phyloP scores from a whole-genome alignment of 2,113 vertebrate genomes.

The Choloepus hoffmanni region DNA sequence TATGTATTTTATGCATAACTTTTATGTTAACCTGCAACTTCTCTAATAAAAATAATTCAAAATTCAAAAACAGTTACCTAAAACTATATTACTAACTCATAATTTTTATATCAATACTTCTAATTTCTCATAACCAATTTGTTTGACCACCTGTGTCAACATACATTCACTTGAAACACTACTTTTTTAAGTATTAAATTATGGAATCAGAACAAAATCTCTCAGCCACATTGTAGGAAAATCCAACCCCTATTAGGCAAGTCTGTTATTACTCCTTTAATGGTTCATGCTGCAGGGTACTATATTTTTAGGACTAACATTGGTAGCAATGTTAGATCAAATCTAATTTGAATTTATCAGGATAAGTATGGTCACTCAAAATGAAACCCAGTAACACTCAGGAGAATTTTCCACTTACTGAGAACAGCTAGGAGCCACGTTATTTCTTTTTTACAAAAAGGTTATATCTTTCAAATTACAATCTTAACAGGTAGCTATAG shows the following conservation, averaged over 20 bases:
- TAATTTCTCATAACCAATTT: constrained; percentile 38
- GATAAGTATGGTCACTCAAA: neutral
- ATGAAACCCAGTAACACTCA: neutral
- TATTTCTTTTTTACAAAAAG: neutral
- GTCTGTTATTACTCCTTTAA: neutral
- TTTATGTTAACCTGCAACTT: no score
- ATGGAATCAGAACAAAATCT: neutral
- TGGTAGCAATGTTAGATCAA: neutral
- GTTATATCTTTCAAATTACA: no score
- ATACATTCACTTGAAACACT: constrained; percentile 32
- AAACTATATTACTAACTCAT: constrained; percentile 43
- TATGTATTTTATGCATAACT: no score
- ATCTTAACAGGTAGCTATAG: no score
- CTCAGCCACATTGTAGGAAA: neutral
- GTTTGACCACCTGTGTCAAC: neutral
- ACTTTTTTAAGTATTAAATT: constrained; percentile 19
- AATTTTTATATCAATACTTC: constrained; percentile 26
- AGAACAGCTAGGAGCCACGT: neutral
- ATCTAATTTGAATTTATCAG: neutral
- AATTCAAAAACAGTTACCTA: neutral
- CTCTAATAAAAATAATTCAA: no score
- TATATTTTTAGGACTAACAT: neutral
- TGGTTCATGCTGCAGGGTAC: neutral
- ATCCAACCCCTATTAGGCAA: neutral
- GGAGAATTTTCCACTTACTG: neutral